These are phyloP conservation scores for Yasuhikotakia modesta DNA, from an alignment of 2,797 vertebrate genomes.

Conservation along the genomic window DNA sequence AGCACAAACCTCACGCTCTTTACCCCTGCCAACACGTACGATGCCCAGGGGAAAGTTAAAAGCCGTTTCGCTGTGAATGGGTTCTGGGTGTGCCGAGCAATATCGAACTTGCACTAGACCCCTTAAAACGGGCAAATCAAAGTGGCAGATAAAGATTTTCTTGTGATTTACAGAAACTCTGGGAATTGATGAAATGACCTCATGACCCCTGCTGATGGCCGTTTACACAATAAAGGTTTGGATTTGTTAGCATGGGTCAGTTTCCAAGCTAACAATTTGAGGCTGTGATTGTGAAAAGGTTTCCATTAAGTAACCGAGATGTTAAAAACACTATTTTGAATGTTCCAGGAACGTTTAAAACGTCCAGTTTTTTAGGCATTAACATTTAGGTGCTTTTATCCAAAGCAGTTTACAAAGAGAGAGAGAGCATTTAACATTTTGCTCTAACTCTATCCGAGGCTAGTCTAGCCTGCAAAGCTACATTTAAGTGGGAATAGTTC, in stretches of 20 bases:
- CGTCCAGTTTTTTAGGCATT: too few species aligned
- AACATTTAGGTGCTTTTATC: too few species aligned
- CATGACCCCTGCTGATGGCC: background rate
- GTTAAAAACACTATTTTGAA: too few species aligned
- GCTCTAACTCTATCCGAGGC: too few species aligned
- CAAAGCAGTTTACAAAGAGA: too few species aligned
- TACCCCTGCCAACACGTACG: conserved; percentile 11
- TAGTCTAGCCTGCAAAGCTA: too few species aligned
- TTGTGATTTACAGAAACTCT: conserved; percentile 1
- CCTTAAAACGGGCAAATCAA: conserved; percentile 19
- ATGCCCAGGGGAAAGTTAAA: background rate
- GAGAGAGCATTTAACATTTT: too few species aligned
- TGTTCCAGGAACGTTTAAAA: too few species aligned
- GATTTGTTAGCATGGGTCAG: background rate
- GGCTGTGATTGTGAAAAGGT: too few species aligned
- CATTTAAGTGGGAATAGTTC: too few species aligned
- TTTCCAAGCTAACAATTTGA: too few species aligned
- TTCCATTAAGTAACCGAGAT: too few species aligned
- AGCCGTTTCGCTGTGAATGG: background rate
- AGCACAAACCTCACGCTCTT: conserved; percentile 3
- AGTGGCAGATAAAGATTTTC: conserved; percentile 21
- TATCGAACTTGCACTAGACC: background rate
- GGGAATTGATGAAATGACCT: background rate
- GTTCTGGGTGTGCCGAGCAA: background rate
- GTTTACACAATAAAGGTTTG: background rate